Base-by-base conservation (phyloP, 2,113 vertebrate genomes). In the Connochaetes taurinus region DNA sequence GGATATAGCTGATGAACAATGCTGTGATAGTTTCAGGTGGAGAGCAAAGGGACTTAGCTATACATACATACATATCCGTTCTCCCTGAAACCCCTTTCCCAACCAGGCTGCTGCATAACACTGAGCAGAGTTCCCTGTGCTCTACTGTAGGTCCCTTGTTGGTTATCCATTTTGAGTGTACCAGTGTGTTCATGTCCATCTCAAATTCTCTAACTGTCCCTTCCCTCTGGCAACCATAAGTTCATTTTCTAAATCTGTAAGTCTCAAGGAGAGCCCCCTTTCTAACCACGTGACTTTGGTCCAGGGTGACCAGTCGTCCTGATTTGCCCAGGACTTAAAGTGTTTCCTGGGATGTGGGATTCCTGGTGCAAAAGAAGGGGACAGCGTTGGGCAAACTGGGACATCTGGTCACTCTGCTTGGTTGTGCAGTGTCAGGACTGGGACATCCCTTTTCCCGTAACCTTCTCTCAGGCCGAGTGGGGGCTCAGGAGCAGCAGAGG, bases 221-320 rank as follows among this genome's bases (percentile, higher is more conserved):
- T 76, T 43, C 23, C 40, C 23, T 43, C 36, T 74, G 36, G 67
- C 71, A 76, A 27, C 40, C 71, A 7, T 27, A 76, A 15, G 71
- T 43, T 76, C 40, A 33, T 76, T 76, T 76, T 43, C 23, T 76
- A 76, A 76, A 23, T 43, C 71, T 76, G 71, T 3, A 40, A 27
- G 12, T 76, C 71, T 43, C 40, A 29, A 78, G 76, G 6, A 47
- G 7, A 31, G 78, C 16, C 78, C 5, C n/a, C 5, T 78, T 55
- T 29, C 74, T 33, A 9, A 60, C 33, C 17, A 31, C 1, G 1
- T 0, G 1, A 29, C 10, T 7, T n/a, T 0, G 0, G 5, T 29
- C 40, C 76, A n/a, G 40, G 76, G 50, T 16, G n/a, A 64, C 14
- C 55, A 36, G 57, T 23, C 0, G 2, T 47, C 45, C 53, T 2